A percentile compares a stretch with the other conserved stretches of the same genome.
These are phyloP conservation scores for Phallusia fumigata DNA, from an alignment of 23 tunicate genomes.

Conservation along the genomic window DNA sequence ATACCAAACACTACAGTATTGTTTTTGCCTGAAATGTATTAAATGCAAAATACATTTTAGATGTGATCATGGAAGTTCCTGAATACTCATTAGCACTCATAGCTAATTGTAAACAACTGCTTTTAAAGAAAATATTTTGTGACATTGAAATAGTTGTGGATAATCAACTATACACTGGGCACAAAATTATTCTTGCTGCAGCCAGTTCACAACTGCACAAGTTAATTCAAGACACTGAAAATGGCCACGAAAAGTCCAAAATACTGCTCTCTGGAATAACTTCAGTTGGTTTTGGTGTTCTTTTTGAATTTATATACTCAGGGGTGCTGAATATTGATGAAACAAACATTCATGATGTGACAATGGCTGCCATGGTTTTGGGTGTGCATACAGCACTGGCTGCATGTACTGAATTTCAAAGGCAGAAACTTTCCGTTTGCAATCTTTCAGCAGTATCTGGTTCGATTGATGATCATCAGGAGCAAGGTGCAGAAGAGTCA, in stretches of 20 bases:
- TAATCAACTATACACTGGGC: background rate
- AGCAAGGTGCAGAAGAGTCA: too few species aligned
- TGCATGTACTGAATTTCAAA: background rate
- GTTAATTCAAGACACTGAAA: background rate
- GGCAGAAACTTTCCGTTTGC: background rate
- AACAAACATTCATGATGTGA: background rate
- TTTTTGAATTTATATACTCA: background rate
- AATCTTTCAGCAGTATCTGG: background rate
- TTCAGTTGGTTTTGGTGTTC: background rate
- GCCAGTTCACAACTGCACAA: background rate
- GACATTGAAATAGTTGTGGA: slow-evolving; percentile 3
- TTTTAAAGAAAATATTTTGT: background rate
- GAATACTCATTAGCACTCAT: background rate
- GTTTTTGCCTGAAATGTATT: too few species aligned
- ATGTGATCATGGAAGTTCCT: background rate
- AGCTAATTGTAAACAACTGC: background rate
- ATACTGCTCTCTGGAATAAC: background rate
- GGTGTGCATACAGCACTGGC: background rate
- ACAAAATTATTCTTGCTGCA: background rate
- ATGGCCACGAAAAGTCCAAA: background rate
- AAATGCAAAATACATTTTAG: too few species aligned
- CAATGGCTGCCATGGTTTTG: background rate
- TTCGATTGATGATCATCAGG: background rate
- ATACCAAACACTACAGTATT: too few species aligned
- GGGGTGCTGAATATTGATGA: background rate